Conservation (phyloP, 2,113 vertebrate species). For the Leucoraja erinaceus region DNA sequence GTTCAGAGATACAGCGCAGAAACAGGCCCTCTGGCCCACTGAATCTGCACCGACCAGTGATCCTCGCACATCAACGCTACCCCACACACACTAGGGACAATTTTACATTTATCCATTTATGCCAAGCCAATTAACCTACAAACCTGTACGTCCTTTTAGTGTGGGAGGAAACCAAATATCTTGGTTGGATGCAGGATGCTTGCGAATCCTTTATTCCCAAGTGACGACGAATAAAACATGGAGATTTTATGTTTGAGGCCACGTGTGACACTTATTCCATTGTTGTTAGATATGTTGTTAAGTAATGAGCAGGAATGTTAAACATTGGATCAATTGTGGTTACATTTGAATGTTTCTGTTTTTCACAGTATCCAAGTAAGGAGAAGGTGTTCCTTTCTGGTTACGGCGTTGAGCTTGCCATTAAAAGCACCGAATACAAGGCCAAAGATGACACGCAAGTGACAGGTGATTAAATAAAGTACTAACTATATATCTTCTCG, state of each 20-base stretch:
- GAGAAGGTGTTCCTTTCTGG: conserved; percentile 85
- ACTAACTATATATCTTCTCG: neutral
- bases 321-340: neutral
- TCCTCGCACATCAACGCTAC: no score
- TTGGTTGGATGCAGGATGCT: neutral
- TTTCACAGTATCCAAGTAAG: conserved; percentile 66
- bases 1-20: no score
- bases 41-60: no score
- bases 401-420: conserved; percentile 91
- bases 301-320: neutral
- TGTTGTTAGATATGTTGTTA: neutral
- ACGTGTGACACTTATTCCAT: neutral
- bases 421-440: conserved; percentile 98
- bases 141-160: no score
- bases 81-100: no score
- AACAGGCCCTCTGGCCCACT: no score
- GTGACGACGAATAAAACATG: neutral
- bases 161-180: no score
- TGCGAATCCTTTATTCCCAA: neutral
- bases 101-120: no score
- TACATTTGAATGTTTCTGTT: conserved; percentile 32
- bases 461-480: conserved; percentile 67
- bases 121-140: no score
- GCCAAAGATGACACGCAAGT: conserved; percentile 98
- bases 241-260: neutral